These are phyloP conservation scores for Craniophora ligustri DNA, from an alignment of 2,888 invertebrate genomes.

Conservation along the genomic window DNA sequence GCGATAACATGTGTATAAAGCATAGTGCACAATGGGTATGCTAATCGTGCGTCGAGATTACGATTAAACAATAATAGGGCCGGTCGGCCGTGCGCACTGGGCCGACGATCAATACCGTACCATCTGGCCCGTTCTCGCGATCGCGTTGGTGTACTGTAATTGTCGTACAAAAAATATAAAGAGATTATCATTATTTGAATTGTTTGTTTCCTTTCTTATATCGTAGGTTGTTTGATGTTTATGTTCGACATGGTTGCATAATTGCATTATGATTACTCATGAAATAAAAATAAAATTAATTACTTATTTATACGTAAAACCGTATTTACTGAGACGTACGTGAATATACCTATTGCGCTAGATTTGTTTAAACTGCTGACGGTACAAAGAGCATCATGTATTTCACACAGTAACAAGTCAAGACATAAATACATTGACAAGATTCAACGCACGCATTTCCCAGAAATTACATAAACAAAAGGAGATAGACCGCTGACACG, in stretches of 20 bases:
- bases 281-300: neutral
- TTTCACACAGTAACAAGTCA: conserved; percentile 20
- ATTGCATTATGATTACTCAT: neutral
- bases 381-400: conserved; percentile 19
- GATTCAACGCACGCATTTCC: conserved; percentile 34
- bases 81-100: conserved; percentile 63
- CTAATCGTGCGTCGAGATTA: conserved; percentile 80
- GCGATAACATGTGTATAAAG: conserved; percentile 71
- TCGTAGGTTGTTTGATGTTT: conserved; percentile 2
- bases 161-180: conserved; percentile 25
- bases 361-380: conserved; percentile 33
- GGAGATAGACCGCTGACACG: conserved; percentile 30
- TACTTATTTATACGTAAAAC: no score
- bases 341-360: no score
- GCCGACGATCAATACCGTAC: conserved; percentile 73
- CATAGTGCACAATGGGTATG: conserved; percentile 80
- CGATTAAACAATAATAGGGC: conserved; percentile 79
- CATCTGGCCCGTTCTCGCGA: conserved; percentile 78
- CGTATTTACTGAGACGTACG: no score
- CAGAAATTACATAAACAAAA: conserved; percentile 40
- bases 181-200: conserved; percentile 24
- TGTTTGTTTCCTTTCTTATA: conserved; percentile 17
- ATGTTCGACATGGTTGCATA: neutral
- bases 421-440: conserved; percentile 16
- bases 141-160: conserved; percentile 41